A percentile compares a stretch with the other conserved stretches of the same genome.
Evolutionary conservation across 2,797 vertebrate species (phyloP).

Genomic region (Lepilemur ruficaudatus): DNA sequence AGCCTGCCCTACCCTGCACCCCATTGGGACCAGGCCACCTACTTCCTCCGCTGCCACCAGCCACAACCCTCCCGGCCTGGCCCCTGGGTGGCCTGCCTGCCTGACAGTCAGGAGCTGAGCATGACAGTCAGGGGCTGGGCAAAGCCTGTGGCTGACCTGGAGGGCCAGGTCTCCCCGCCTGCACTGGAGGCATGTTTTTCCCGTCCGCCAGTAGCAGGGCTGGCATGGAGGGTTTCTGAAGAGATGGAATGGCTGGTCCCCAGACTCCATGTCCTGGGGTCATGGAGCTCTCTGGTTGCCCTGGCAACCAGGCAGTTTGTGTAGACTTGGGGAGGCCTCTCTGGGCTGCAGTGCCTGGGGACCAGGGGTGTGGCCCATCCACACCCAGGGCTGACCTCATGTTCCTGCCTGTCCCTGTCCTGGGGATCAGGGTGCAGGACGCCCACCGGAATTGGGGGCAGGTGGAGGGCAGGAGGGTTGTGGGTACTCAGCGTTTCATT

Average conservation of each 20-base stretch:
- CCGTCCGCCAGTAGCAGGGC: too few species aligned
- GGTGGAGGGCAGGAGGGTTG: too few species aligned
- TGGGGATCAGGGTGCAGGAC: not conserved
- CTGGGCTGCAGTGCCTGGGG: not conserved
- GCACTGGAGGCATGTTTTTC: not conserved
- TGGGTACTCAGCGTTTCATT: fast-evolving
- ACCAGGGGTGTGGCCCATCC: too few species aligned
- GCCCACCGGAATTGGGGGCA: not conserved
- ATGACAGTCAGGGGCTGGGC: not conserved
- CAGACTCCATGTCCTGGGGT: not conserved
- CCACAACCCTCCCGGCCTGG: not conserved
- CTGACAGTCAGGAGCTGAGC: fast-evolving
- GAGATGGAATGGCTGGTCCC: not conserved
- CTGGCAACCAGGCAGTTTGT: not conserved
- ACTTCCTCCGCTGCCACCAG: not conserved
- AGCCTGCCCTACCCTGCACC: not conserved
- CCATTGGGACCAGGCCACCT: not conserved
- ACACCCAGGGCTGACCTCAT: not conserved
- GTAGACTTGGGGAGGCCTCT: not conserved
- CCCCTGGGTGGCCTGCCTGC: not conserved
- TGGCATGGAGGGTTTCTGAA: not conserved
- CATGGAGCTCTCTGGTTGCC: not conserved
- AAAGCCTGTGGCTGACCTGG: not conserved
- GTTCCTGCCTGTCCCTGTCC: not conserved
- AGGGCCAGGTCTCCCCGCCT: not conserved